phyloP scores from a whole-genome alignment of 2,113 vertebrate species.

The Dicaeum eximium region DNA sequence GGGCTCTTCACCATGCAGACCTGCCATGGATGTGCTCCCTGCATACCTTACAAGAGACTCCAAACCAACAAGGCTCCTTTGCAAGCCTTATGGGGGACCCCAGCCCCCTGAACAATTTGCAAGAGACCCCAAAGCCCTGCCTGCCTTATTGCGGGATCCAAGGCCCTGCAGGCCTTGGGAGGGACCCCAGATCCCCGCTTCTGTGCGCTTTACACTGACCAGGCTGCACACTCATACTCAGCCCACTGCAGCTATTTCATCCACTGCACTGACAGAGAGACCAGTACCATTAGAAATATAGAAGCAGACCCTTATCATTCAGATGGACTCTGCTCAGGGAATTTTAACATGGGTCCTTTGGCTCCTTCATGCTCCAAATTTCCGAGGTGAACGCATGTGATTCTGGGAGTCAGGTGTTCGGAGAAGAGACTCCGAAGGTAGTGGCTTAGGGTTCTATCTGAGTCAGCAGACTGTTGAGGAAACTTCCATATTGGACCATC shows the following conservation, averaged over 20 bases:
- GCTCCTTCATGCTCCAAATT: neutral
- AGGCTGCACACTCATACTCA: neutral
- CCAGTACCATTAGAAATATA: neutral
- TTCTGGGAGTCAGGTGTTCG: neutral
- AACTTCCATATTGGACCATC: neutral
- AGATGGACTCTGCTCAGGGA: neutral
- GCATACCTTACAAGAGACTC: neutral
- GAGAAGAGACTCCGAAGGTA: neutral
- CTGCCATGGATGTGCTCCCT: neutral
- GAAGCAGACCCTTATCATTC: neutral
- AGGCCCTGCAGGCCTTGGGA: neutral
- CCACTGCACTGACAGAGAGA: neutral
- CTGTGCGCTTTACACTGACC: neutral
- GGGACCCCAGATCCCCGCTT: neutral
- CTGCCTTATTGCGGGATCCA: neutral
- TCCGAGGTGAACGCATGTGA: neutral
- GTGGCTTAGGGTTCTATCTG: neutral
- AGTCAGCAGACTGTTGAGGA: neutral
- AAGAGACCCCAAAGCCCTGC: neutral
- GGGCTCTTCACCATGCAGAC: neutral
- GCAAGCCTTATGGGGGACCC: neutral
- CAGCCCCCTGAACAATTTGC: neutral
- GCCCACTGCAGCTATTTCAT: neutral
- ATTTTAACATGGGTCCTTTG: neutral
- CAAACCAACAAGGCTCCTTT: neutral